phyloP scores from a whole-genome alignment of 2,113 vertebrate genomes.

The Elgaria multicarinata region DNA sequence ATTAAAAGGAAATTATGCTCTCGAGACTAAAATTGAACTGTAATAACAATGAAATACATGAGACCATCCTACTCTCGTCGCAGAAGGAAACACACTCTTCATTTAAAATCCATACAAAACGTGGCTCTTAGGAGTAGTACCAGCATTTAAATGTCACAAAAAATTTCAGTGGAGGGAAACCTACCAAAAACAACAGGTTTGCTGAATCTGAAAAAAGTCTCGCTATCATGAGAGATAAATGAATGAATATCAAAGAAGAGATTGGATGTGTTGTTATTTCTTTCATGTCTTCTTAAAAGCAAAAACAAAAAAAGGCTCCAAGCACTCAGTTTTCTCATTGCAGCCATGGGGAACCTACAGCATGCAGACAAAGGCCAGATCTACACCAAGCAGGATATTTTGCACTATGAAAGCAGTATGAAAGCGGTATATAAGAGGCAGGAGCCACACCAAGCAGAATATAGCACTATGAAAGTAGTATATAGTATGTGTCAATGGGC shows the following conservation, averaged over 20 bases:
- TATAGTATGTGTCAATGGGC: too few relatives aligned
- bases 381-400: too few relatives aligned
- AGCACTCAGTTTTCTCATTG: too few relatives aligned
- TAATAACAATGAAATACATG: not conserved
- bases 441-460: too few relatives aligned
- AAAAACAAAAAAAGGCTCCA: too few relatives aligned
- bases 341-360: too few relatives aligned
- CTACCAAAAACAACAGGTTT: not conserved
- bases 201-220: not conserved
- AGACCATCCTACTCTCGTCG: not conserved
- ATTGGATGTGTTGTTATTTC: not conserved
- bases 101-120: not conserved
- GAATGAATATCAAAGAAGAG: not conserved
- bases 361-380: too few relatives aligned
- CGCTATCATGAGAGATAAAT: not conserved
- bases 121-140: not conserved
- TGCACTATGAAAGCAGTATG: too few relatives aligned
- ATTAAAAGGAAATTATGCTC: not conserved
- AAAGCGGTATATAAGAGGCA: too few relatives aligned
- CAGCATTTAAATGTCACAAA: not conserved
- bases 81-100: not conserved
- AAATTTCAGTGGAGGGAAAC: not conserved
- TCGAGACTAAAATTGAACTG: not conserved
- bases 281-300: not conserved
- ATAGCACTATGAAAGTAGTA: too few relatives aligned